Base-by-base conservation (phyloP, 2,113 vertebrate species). In the Tragelaphus strepsiceros region DNA sequence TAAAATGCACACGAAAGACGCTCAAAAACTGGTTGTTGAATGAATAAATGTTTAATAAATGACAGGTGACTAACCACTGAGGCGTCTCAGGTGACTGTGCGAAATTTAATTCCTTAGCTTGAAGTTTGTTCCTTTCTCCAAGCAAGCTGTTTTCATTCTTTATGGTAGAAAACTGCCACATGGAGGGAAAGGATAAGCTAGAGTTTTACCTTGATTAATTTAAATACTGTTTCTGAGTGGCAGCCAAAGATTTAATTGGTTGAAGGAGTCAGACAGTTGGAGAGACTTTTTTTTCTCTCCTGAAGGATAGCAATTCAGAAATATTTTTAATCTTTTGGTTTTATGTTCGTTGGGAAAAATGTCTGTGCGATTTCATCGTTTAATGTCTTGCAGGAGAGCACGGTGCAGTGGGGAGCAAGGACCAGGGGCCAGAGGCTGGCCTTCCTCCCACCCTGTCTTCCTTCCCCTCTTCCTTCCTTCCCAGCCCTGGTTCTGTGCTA, bases 211-310 rank as follows among this genome's bases (percentile, higher is more conserved):
- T 90, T 92, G 59, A 97, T 98, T 97, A 88, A 93, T 56, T 91
- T 97, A 90, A 97, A 93, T 92, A 53, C 26, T 89, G 19, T 96
- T 53, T 95, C 67, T 95, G 96, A 92, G 64, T 88, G 26, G 17
- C 84, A 96, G 92, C 85, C 94, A 98, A 94, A 95, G 61, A 85
- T 91, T 94, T 96, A 97, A 93, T 94, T 94, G 94, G 17, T 94
- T 91, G 71, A 96, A 96, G 62, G 88, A 97, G 26, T 91, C 53
- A 97, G 80, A 88, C 56, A 93, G 32, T 81, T 96, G n/a, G 54
- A 94, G 74, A 58, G 67, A 43, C 7, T 0, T 51, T 86, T 62
- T 85, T 59, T 85, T 94, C 82, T 54, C 6, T 91, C 96, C 56
- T 82, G 91, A 96, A 95, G 90, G 96, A 87, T 32, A 97, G 6